phyloP scores from a whole-genome alignment of 2,888 invertebrate species.

The Salpingus planirostris region DNA sequence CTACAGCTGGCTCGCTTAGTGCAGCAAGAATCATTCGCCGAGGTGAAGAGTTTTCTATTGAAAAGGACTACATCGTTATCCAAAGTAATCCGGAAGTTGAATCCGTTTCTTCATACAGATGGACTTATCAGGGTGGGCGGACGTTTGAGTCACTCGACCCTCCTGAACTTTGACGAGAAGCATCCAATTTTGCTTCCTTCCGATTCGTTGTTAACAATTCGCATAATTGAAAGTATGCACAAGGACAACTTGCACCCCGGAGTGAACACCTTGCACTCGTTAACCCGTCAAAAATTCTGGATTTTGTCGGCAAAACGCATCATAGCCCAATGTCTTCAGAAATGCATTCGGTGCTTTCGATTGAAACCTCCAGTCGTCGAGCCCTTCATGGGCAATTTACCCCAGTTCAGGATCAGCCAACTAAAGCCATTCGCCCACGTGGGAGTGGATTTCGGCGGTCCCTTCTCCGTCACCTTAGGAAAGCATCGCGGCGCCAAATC shows the following conservation, averaged over 20 bases:
- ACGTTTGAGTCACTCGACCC: conserved; percentile 2
- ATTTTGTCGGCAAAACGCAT: no score
- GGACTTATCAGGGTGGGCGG: conserved; percentile 11
- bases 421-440: conserved; percentile 6
- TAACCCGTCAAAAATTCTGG: conserved; percentile 3
- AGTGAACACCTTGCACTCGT: conserved; percentile 10
- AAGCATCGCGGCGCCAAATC: conserved; percentile 4
- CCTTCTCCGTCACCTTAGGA: conserved; percentile 6
- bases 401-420: conserved; percentile 3
- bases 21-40: no score
- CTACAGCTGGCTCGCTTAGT: no score
- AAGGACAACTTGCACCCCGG: conserved; percentile 13
- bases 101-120: conserved; percentile 10
- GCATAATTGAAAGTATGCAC: conserved; percentile 14
- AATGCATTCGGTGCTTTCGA: no score
- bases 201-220: conserved; percentile 10
- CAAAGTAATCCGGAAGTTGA: neutral
- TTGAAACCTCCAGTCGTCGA: no score
- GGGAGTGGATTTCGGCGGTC: conserved; percentile 10
- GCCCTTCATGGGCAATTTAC: conserved; percentile 10
- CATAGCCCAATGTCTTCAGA: no score
- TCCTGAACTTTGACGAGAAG: neutral
- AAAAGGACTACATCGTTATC: neutral
- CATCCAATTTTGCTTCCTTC: conserved; percentile 12
- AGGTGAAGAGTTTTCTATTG: no score